Evolutionary conservation across 2,888 invertebrate species (phyloP).

Genomic region (Oscheius sp.): DNA sequence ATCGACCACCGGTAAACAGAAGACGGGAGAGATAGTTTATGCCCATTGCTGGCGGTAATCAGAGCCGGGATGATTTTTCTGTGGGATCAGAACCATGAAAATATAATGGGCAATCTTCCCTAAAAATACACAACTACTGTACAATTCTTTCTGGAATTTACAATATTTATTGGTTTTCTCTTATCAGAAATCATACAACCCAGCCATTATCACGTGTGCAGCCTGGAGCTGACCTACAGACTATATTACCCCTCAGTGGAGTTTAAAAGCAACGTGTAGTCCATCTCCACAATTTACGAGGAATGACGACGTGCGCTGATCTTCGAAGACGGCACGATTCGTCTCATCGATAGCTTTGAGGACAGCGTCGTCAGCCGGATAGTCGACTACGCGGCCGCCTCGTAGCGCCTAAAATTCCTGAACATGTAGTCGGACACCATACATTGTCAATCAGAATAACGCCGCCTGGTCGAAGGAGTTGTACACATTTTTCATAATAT

Average conservation of each 20-base stretch:
- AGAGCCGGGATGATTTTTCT: too few relatives aligned
- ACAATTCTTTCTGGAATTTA: too few relatives aligned
- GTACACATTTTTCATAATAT: slow-evolving; percentile 74
- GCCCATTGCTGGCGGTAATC: too few relatives aligned
- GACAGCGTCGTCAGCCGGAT: background rate
- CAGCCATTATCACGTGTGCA: too few relatives aligned
- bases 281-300: slow-evolving; percentile 71
- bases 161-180: too few relatives aligned
- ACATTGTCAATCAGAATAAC: slow-evolving; percentile 75
- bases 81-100: too few relatives aligned
- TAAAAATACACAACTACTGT: too few relatives aligned
- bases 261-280: slow-evolving; percentile 61
- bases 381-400: background rate
- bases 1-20: too few relatives aligned
- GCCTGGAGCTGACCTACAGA: too few relatives aligned
- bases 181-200: too few relatives aligned
- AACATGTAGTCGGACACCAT: slow-evolving; percentile 21
- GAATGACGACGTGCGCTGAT: slow-evolving; percentile 59
- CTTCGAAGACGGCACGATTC: slow-evolving; percentile 40
- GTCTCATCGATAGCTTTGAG: slow-evolving; percentile 16
- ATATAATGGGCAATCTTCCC: too few relatives aligned
- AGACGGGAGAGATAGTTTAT: too few relatives aligned
- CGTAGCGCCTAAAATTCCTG: slow-evolving; percentile 1
- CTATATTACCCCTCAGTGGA: background rate
- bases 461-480: slow-evolving; percentile 74